Base-by-base conservation (phyloP, 2,888 invertebrate genomes). In the Drosophila nr. medialis region DNA sequence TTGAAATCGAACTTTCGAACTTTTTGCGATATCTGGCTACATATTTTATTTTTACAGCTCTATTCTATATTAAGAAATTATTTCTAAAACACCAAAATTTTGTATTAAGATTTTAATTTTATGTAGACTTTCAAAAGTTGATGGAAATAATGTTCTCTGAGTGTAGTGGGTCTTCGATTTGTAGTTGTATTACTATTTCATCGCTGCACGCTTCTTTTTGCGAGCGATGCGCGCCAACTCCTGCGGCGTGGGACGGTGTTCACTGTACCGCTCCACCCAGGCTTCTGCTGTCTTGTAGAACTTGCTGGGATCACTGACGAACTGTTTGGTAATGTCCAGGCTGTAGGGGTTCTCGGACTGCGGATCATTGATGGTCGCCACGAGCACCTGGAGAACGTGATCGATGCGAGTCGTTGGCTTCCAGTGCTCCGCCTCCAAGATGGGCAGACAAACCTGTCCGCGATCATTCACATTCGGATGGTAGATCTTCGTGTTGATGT, bases 401-500 rank as follows among this genome's bases (percentile, higher is more conserved):
- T 99, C 99, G 87, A 99, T 99, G 95, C 98, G 98, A 6, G 99
- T 98, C 60, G 99, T 99, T 63, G 99, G 99, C 93, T 99, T 99
- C 99, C 99, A 99, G 93, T 99, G 98, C 93, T 99, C 99, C 49
- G 98, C 96, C 93, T 97, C 97, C 90, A 99, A 98, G 81, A 99
- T 99, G 18, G 99, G 99, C 92, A 99, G 94, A 93, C 99, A 99
- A 13, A 99, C 96, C 93, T 99, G 99, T 0, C 99, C 99, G 90
- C 99, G 99, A 93, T 99, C 99, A 94, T 99, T 99, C 91, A 99
- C 96, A 93, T 99, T 99, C 48, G 99, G 99, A 94, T 99, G 99
- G 93, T 99, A 99, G 91, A 99, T 99, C 95, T 98, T 99, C 68
- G 99, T 99, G 94, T 98, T 98, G 93, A 99, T 99, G 92, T 96